Percentiles rank a stretch among this genome's conserved stretches.
Evolutionary conservation across 1,140 invertebrate species (phyloP).

Genomic region (Eriosoma lanigerum): DNA sequence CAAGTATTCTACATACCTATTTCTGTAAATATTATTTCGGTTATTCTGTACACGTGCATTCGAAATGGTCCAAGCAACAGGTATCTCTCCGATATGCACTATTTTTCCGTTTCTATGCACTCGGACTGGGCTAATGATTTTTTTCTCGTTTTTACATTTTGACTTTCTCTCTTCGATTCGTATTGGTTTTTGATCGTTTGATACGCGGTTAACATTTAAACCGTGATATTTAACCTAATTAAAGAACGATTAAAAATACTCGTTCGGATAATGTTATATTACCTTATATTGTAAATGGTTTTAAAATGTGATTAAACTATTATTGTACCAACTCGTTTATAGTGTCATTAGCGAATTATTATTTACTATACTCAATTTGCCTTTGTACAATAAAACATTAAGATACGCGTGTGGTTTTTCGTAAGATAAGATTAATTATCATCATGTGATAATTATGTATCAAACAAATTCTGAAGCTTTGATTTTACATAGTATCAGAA

Average conservation of each 20-base stretch:
- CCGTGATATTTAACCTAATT: no score
- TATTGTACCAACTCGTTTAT: not conserved
- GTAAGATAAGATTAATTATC: not conserved
- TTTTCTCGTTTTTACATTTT: not conserved
- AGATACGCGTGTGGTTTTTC: not conserved
- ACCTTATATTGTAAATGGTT: not conserved
- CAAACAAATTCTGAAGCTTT: not conserved
- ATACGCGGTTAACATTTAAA: no score
- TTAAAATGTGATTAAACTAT: constrained; percentile 6
- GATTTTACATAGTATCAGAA: no score
- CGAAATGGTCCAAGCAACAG: not conserved
- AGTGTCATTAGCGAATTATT: not conserved
- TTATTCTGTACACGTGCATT: not conserved
- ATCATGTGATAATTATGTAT: not conserved
- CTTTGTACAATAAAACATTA: not conserved
- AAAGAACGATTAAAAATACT: no score
- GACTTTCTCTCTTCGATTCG: no score
- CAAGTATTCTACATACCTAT: not conserved
- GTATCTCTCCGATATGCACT: not conserved
- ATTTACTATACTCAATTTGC: not conserved
- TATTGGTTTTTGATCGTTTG: not conserved
- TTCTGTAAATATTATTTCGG: no score
- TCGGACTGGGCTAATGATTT: no score
- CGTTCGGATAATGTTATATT: no score
- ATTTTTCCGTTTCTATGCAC: not conserved